Evolutionary conservation across 2,888 invertebrate species (phyloP).

Genomic region (Cylindroiulus punctatus): DNA sequence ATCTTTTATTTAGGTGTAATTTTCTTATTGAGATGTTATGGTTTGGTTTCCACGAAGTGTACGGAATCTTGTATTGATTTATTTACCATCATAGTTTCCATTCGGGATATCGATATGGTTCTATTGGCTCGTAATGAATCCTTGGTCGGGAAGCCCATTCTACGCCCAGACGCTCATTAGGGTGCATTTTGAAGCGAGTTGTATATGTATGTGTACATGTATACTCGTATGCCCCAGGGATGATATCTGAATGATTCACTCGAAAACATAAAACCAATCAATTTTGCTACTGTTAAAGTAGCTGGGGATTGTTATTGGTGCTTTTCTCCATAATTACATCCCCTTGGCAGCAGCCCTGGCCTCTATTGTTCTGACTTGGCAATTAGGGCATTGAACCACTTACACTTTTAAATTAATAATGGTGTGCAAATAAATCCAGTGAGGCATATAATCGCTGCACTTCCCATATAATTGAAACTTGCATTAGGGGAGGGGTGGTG

Average conservation of each 20-base stretch:
- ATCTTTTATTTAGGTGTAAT: no score
- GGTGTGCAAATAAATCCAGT: slow-evolving; percentile 45
- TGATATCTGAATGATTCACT: slow-evolving; percentile 10
- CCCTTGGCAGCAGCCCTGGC: background rate
- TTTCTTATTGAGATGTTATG: no score
- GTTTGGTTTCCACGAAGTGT: no score
- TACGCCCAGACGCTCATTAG: slow-evolving; percentile 12
- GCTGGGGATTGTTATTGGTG: background rate
- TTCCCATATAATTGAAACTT: slow-evolving; percentile 33
- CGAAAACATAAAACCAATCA: slow-evolving; percentile 30
- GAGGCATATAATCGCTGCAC: background rate
- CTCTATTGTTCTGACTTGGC: slow-evolving; percentile 3
- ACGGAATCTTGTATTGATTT: background rate
- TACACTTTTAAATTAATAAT: slow-evolving; percentile 43
- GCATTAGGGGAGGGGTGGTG: background rate
- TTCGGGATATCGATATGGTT: background rate
- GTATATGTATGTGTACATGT: no score
- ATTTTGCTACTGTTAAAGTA: background rate
- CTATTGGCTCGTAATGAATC: background rate
- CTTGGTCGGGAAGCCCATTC: background rate
- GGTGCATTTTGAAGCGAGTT: slow-evolving; percentile 30
- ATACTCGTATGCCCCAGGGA: background rate
- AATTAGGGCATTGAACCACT: slow-evolving; percentile 39
- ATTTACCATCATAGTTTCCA: background rate
- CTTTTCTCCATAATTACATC: background rate